Evolutionary conservation across 2,113 vertebrate genomes (phyloP).

Genomic region (Callaeas wilsoni): DNA sequence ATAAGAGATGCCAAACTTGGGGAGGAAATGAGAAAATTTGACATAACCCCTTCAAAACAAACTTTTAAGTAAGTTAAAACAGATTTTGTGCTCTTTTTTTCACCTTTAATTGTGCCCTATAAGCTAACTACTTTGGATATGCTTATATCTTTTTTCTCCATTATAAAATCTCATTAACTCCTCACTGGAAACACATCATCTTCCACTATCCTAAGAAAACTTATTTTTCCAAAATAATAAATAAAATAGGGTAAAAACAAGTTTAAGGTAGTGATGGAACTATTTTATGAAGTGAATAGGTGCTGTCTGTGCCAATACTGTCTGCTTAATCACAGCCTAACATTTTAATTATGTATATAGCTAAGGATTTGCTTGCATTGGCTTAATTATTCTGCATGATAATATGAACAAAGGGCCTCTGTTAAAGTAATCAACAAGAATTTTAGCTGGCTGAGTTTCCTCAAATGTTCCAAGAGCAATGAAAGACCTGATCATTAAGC

Average conservation of each 20-base stretch:
- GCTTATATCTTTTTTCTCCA: background rate
- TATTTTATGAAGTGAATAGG: background rate
- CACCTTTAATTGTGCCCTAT: background rate
- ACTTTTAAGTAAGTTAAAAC: background rate
- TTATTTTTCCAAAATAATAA: background rate
- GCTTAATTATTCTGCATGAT: slow-evolving; percentile 67
- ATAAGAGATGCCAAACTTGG: background rate
- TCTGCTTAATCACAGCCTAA: slow-evolving; percentile 18
- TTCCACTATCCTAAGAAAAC: background rate
- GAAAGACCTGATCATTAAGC: slow-evolving; percentile 71
- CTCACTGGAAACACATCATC: background rate
- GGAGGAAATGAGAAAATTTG: background rate
- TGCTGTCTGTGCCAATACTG: slow-evolving; percentile 19
- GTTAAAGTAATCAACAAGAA: slow-evolving; percentile 64
- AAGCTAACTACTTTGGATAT: background rate
- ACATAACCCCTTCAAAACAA: background rate
- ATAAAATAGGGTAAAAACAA: background rate
- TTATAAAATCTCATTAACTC: background rate
- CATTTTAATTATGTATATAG: slow-evolving; percentile 63
- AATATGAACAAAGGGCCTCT: slow-evolving; percentile 68
- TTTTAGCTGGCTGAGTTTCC: slow-evolving; percentile 65
- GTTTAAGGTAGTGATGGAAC: background rate
- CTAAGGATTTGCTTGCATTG: slow-evolving; percentile 47
- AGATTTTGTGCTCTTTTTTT: background rate
- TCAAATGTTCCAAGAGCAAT: slow-evolving; percentile 54